Conservation (phyloP, 2,888 invertebrate genomes). For the Ophioninae sp. region DNA sequence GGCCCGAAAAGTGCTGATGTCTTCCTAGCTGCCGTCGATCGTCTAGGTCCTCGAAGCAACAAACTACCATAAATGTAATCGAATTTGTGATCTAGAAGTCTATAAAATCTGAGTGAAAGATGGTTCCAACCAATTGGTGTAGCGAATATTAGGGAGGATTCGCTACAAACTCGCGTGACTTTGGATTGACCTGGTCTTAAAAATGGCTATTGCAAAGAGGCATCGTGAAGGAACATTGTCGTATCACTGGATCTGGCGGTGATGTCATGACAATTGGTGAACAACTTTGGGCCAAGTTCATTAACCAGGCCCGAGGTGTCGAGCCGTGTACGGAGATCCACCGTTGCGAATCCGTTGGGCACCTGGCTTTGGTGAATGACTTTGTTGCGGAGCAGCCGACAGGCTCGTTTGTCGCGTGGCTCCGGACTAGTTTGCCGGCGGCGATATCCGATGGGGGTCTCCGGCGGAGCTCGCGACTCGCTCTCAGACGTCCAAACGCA, state of each 20-base stretch:
- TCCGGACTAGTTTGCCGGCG: slow-evolving; percentile 29
- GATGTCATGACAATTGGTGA: too few relatives aligned
- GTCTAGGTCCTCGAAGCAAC: neutral
- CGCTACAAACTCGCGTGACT: neutral
- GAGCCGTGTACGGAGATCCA: slow-evolving; percentile 9
- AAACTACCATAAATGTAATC: neutral
- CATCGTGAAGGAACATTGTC: too few relatives aligned
- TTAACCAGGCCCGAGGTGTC: slow-evolving; percentile 8
- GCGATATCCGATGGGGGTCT: slow-evolving; percentile 11
- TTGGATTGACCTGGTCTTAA: neutral
- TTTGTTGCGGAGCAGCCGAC: slow-evolving; percentile 57
- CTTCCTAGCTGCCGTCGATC: neutral
- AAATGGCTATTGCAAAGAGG: neutral
- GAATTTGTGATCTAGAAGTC: neutral
- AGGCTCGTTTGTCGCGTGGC: slow-evolving; percentile 70
- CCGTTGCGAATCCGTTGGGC: slow-evolving; percentile 47
- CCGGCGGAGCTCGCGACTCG: slow-evolving; percentile 58
- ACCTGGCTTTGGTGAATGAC: neutral
- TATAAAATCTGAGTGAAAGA: neutral
- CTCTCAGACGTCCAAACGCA: slow-evolving; percentile 15
- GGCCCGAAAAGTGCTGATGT: neutral
- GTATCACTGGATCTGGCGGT: too few relatives aligned
- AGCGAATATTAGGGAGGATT: neutral
- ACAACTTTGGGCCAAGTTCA: neutral
- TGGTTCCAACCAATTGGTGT: neutral